phyloP scores from a whole-genome alignment of 53 echinoderm and acorn worm genomes.

The Hippasteria phrygiana region DNA sequence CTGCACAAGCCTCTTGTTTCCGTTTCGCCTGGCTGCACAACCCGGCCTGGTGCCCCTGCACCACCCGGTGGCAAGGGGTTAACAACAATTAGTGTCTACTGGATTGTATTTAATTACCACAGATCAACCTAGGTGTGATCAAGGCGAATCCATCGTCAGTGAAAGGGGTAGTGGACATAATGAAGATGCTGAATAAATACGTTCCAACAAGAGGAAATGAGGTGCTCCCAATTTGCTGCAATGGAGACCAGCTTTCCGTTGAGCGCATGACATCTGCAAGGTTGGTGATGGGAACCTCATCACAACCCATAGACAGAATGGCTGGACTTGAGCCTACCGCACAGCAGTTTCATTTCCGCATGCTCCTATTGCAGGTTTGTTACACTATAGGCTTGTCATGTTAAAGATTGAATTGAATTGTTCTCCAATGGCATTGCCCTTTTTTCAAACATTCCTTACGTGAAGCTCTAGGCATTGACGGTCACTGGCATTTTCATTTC shows the following conservation, averaged over 20 bases:
- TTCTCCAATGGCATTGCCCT: neutral
- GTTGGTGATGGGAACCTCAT: neutral
- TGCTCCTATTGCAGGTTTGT: neutral
- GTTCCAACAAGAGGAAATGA: neutral
- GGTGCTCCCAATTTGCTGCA: neutral
- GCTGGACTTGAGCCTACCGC: neutral
- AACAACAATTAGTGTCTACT: no score
- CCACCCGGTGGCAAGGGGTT: no score
- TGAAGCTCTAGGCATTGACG: neutral
- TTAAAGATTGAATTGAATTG: neutral
- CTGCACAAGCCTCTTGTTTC: no score
- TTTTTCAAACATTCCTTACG: neutral
- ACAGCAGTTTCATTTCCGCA: neutral
- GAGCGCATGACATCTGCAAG: conserved; percentile 10
- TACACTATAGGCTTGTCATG: neutral
- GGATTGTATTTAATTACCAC: no score
- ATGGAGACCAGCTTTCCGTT: conserved; percentile 32
- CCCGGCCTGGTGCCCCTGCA: no score
- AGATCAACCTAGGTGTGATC: conserved; percentile 34
- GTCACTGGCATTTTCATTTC: no score
- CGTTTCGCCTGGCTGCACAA: no score
- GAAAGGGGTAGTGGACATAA: neutral
- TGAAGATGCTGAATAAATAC: conserved; percentile 6
- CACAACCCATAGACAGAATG: neutral
- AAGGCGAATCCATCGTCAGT: conserved; percentile 10